Conservation (phyloP, 2,888 invertebrate species). For the Dioctria rufipes region DNA sequence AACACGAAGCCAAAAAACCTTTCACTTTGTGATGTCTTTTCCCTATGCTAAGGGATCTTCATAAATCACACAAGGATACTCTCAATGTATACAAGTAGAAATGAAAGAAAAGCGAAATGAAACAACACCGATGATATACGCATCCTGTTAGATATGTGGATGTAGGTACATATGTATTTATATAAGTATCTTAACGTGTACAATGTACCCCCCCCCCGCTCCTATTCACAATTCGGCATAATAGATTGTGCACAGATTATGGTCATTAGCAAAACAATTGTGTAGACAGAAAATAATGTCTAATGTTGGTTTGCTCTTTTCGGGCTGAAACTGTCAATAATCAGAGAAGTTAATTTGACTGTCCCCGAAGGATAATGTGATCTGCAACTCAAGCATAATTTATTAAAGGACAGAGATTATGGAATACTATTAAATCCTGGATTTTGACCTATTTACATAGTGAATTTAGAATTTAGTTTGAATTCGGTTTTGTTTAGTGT, state of each 20-base stretch:
- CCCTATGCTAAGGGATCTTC: neutral
- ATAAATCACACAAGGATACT: conserved; percentile 26
- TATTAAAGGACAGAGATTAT: no score
- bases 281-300: neutral
- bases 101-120: neutral
- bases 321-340: conserved; percentile 5
- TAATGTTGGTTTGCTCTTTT: neutral
- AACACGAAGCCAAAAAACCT: conserved; percentile 23
- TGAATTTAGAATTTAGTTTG: no score
- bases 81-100: neutral
- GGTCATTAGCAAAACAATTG: conserved; percentile 37
- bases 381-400: no score
- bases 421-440: no score
- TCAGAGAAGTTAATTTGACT: conserved; percentile 16
- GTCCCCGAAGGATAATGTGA: neutral
- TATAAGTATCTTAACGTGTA: neutral
- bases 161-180: neutral
- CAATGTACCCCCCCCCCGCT: neutral
- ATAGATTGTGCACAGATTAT: conserved; percentile 18
- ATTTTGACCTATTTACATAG: no score
- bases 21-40: conserved; percentile 4
- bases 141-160: neutral
- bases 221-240: neutral
- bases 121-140: neutral
- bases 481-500: no score